Evolutionary conservation across 2,888 invertebrate genomes (phyloP).

Genomic region (Blastobasis lacticolella): DNA sequence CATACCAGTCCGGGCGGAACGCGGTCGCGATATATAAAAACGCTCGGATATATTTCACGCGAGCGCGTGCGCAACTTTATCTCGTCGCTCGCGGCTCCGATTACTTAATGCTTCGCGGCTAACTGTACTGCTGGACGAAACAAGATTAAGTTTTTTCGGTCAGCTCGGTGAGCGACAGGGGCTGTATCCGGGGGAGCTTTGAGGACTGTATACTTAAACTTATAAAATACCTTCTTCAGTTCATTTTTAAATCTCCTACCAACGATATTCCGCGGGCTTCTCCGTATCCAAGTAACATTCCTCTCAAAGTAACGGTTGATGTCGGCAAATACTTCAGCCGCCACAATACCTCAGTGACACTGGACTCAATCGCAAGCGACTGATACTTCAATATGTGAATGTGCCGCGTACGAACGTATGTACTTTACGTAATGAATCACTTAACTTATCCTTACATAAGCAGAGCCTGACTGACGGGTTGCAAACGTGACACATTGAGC

Average conservation of each 20-base stretch:
- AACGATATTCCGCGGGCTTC: not conserved
- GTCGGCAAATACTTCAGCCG: too few species aligned
- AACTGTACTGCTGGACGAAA: slow-evolving; percentile 67
- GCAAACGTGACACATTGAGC: slow-evolving; percentile 5
- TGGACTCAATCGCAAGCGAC: too few species aligned
- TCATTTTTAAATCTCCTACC: not conserved
- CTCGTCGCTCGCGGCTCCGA: slow-evolving; percentile 65
- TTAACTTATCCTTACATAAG: not conserved
- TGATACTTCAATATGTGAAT: not conserved
- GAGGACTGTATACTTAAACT: slow-evolving; percentile 9
- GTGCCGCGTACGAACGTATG: not conserved
- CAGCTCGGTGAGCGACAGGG: slow-evolving; percentile 61
- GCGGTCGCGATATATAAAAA: slow-evolving; percentile 61
- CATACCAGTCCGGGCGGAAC: slow-evolving; percentile 59
- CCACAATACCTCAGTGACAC: too few species aligned
- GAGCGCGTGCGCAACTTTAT: slow-evolving; percentile 64
- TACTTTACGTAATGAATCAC: slow-evolving; percentile 1
- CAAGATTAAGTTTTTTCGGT: slow-evolving; percentile 64
- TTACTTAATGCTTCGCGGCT: slow-evolving; percentile 67
- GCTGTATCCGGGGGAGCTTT: slow-evolving; percentile 38
- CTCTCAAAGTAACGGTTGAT: too few species aligned
- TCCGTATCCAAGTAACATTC: not conserved
- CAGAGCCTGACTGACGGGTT: slow-evolving; percentile 9
- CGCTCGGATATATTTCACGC: slow-evolving; percentile 71
- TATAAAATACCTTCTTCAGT: not conserved